Base-by-base conservation (phyloP, 2,113 vertebrate genomes). In the Caranx ignobilis region DNA sequence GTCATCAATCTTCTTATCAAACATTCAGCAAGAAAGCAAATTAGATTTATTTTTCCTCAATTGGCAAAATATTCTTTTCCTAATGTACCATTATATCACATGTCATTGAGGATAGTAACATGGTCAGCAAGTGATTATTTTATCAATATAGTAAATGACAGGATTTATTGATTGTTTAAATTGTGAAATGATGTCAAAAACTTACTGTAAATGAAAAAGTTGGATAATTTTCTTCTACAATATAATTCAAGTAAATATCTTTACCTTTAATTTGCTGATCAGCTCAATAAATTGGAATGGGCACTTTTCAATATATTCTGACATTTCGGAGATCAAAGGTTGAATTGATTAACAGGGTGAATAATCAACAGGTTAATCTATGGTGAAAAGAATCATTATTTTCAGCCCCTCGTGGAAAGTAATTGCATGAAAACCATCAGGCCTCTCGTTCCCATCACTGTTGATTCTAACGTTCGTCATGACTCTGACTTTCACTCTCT, bases 401-500 rank as follows among this genome's bases (percentile, higher is more conserved):
- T 59, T 2, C 37, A 50, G 15, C 12, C 21, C 34, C 15, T 3
- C 19, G 34, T 9, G 26, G 45, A 35, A 59, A 60, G 5, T 11
- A 45, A 64, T 35, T 3, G 4, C 39, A 41, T 66, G 21, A 65
- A 81, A 65, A 55, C 6, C 32, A 55, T 54, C 41, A 55, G 26
- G 55, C 43, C 43, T 26, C 41, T n/a, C 31, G 11, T 61, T 45
- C 15, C 35, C 35, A 15, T 82, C n/a, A 50, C 59, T 87, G 57
- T 41, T 48, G 18, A 55, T 56, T 39, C 52, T 47, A 0, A 62
- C 59, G 57, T 35, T 6, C 10, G 4, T 50, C 45, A 83, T 52
- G 11, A 60, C 21, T 39, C 19, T 62, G 70, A 83, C 75, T 69
- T 52, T 61, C 19, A 67, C 59, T 48, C n/a, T 63, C 35, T 52